These are phyloP conservation scores for Sandelia bainsii DNA, from an alignment of 2,797 vertebrate genomes.

Conservation along the genomic window DNA sequence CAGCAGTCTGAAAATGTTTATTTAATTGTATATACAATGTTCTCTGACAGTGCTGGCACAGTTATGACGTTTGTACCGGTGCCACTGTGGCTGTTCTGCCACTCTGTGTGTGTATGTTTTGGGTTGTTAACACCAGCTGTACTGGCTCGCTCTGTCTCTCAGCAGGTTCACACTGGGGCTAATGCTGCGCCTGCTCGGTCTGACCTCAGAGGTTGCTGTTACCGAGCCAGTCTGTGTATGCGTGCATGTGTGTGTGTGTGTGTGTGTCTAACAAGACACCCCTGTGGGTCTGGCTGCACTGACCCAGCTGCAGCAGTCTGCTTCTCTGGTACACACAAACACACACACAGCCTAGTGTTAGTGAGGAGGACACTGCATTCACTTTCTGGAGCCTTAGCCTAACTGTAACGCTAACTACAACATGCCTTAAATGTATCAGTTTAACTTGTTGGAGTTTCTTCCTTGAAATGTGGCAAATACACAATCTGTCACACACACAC, in stretches of 20 bases:
- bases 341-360: constrained; percentile 36
- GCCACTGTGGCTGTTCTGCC: constrained; percentile 61
- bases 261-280: constrained; percentile 76
- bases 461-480: constrained; percentile 21
- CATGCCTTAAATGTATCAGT: constrained; percentile 12
- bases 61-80: constrained; percentile 33
- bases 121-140: constrained; percentile 79
- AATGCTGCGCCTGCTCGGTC: constrained; percentile 74
- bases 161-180: constrained; percentile 79
- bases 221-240: constrained; percentile 53
- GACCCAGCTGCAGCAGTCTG: constrained; percentile 72
- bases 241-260: constrained; percentile 42
- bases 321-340: constrained; percentile 41
- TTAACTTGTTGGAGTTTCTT: constrained; percentile 10
- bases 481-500: constrained; percentile 37
- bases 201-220: constrained; percentile 79
- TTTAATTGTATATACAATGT: constrained; percentile 52
- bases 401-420: constrained; percentile 7
- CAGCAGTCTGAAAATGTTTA: constrained; percentile 53
- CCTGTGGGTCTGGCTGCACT: constrained; percentile 69
- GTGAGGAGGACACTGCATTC: constrained; percentile 38
- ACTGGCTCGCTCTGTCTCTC: constrained; percentile 73
- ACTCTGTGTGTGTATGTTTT: constrained; percentile 67
- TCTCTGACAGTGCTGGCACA: constrained; percentile 48
- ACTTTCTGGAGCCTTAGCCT: constrained; percentile 5